phyloP scores from a whole-genome alignment of 2,113 vertebrate genomes.

The Erinaceus europaeus region DNA sequence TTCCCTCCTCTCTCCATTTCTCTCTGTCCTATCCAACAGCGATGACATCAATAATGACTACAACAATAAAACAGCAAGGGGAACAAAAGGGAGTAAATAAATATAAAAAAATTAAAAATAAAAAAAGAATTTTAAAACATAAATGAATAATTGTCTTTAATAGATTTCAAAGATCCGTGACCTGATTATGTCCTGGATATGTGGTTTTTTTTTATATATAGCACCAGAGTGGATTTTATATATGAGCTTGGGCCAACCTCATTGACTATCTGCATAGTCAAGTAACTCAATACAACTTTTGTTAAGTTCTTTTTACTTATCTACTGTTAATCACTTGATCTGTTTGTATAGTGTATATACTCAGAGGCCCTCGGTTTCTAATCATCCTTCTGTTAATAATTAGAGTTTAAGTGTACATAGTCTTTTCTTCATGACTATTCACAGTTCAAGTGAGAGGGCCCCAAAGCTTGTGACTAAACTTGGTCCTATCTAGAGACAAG shows the following conservation, averaged over 20 bases:
- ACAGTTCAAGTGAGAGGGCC: neutral
- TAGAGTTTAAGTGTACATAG: neutral
- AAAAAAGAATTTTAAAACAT: no score
- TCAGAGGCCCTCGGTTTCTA: neutral
- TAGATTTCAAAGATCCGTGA: neutral
- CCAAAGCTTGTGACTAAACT: neutral
- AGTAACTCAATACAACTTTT: neutral
- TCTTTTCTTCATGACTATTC: neutral
- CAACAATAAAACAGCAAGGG: no score
- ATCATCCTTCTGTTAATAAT: neutral
- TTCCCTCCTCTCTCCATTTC: no score
- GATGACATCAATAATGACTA: no score
- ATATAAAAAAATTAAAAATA: no score
- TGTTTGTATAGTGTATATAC: neutral
- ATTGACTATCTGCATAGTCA: neutral
- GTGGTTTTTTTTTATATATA: neutral
- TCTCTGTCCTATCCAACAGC: no score
- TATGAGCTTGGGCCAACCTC: neutral
- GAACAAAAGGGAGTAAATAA: no score
- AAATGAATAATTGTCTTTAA: neutral
- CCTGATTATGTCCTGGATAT: neutral
- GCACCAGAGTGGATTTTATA: neutral
- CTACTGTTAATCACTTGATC: neutral
- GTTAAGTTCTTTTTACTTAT: neutral
- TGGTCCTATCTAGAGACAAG: neutral